Base-by-base conservation (phyloP, 2,113 vertebrate species). In the Pterophyllum scalare region DNA sequence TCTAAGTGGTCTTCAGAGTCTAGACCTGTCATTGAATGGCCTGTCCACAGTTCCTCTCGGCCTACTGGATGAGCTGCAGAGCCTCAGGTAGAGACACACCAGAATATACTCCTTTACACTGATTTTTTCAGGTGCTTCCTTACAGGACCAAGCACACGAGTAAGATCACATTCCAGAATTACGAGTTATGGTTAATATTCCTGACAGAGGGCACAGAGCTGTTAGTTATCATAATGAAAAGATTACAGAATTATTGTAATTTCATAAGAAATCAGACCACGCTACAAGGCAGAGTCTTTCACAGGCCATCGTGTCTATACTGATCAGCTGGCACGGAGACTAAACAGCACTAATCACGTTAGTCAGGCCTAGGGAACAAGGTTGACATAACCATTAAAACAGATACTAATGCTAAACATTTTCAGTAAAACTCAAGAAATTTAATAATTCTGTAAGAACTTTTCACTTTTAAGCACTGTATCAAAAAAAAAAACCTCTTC, bases 11-110 rank as follows among this genome's bases (percentile, higher is more conserved):
- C 95, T 99, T 56, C 97, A 96, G 82, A 96, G 95, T 85, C 95
- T 99, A 90, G 98, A 99, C 91, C 94, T 99, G 88, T 99, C 98
- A 74, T 94, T 99, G 87, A 99, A 99, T 0, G 98, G 98, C 76
- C 90, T 99, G 88, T 97, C 97, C 31, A 94, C 96, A 28, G 94
- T 99, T 59, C 98, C 98, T 0, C 91, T 97, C 0, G 98, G 97
- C 57, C 92, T 99, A 56, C 96, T 99, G 12, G 98, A 99, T 0
- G 96, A 97, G 79, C 94, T 98, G 75, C 96, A 95, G 0, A 95
- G 96, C 17, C 97, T 99, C 59, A 97, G 94, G 94, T 94, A 91
- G 17, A 79, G 6, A 22, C 40, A 77, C 13, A 33, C 15, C 62
- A 14, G 24, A 22, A 83, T n/a, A 59, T 54, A 22, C 31, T 49